Percentiles rank a stretch among this genome's conserved stretches.
phyloP scores from a whole-genome alignment of 2,113 vertebrate genomes.

The Morone saxatilis region DNA sequence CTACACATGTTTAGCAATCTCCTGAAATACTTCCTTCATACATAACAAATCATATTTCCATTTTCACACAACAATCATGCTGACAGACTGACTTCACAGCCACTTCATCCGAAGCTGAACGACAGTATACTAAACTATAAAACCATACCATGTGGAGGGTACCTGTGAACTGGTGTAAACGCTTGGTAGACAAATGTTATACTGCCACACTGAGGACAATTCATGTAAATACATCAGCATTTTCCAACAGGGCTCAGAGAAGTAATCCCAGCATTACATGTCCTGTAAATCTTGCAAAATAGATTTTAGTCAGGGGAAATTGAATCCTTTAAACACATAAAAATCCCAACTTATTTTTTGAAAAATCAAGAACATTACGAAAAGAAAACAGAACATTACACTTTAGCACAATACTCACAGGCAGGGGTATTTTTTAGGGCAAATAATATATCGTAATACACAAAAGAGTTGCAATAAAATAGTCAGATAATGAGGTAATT shows the following conservation, averaged over 20 bases:
- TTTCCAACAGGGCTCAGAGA: constrained; percentile 8
- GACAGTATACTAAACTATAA: not conserved
- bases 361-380: not conserved
- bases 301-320: not conserved
- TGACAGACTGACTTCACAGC: not conserved
- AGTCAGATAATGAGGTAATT: not conserved
- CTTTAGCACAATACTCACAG: not conserved
- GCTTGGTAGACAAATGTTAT: constrained; percentile 15
- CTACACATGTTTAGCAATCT: not conserved
- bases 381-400: not conserved
- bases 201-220: constrained; percentile 65
- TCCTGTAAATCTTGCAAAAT: not conserved
- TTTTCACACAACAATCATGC: not conserved
- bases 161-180: constrained; percentile 26
- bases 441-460: not conserved
- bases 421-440: not conserved
- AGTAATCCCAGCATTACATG: constrained; percentile 9
- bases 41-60: constrained; percentile 10
- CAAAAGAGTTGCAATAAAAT: not conserved
- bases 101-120: constrained; percentile 4
- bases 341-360: not conserved
- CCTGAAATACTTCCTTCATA: constrained; percentile 33
- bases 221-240: constrained; percentile 42
- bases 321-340: not conserved
- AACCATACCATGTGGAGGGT: not conserved